Conservation (phyloP, 1,140 invertebrate genomes). For the Steinernema feltiae region DNA sequence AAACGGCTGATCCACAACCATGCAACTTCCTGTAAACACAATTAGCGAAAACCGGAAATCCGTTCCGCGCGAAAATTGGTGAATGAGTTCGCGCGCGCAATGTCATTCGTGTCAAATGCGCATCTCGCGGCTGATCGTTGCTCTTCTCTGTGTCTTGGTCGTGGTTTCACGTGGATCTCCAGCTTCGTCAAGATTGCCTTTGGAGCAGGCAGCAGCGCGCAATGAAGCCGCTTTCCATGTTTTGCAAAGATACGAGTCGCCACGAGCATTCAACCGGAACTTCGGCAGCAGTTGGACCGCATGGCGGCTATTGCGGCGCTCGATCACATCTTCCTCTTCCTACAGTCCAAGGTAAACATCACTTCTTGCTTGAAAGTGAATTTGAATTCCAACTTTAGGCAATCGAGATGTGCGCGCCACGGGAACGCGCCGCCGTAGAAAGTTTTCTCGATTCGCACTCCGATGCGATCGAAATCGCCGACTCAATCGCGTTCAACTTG, state of each 20-base stretch:
- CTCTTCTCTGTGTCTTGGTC: neutral
- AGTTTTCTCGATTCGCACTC: slow-evolving; percentile 20
- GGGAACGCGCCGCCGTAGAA: slow-evolving; percentile 14
- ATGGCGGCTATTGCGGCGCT: slow-evolving; percentile 20
- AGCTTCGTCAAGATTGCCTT: neutral
- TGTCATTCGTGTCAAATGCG: no score
- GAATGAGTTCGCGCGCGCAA: no score
- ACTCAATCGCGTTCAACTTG: slow-evolving; percentile 16
- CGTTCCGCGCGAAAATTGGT: no score
- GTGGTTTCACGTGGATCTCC: neutral
- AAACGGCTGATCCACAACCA: no score
- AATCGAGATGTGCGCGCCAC: slow-evolving; percentile 23
- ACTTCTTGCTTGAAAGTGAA: neutral
- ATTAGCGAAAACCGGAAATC: no score
- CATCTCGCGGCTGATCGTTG: no score
- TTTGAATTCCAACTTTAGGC: slow-evolving; percentile 12
- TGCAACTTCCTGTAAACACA: no score
- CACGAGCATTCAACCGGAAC: slow-evolving; percentile 24
- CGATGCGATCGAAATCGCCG: slow-evolving; percentile 27
- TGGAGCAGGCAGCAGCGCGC: neutral
- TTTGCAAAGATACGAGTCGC: slow-evolving; percentile 33
- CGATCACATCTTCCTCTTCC: slow-evolving; percentile 21
- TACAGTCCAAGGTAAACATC: slow-evolving; percentile 19
- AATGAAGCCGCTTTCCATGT: neutral
- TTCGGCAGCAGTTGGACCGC: slow-evolving; percentile 27